These are phyloP conservation scores for Hylomyscus alleni DNA, from an alignment of 2,797 vertebrate genomes.

Conservation along the genomic window DNA sequence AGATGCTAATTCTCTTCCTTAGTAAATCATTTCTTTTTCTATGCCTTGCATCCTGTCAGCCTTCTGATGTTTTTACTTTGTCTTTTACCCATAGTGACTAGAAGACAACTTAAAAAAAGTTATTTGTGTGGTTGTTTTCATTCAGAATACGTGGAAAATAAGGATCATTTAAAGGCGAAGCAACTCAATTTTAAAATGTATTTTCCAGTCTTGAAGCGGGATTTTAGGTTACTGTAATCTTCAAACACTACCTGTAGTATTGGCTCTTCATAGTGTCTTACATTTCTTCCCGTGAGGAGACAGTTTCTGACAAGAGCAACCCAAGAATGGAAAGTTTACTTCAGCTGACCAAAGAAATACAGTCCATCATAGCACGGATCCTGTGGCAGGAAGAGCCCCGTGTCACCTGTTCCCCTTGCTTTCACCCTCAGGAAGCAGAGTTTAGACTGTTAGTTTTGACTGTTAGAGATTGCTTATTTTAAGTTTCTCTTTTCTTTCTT, in stretches of 20 bases:
- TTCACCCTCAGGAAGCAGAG: not conserved
- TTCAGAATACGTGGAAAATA: not conserved
- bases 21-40: not conserved
- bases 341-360: not conserved
- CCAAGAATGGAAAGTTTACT: not conserved
- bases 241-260: not conserved
- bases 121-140: not conserved
- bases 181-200: not conserved
- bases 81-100: not conserved
- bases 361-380: not conserved
- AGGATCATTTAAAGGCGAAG: not conserved
- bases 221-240: not conserved
- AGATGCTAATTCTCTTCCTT: not conserved
- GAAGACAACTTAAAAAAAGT: not conserved
- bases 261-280: not conserved
- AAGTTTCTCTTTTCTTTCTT: too few species aligned
- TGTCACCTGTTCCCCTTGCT: not conserved
- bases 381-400: accelerated
- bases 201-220: not conserved
- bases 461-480: not conserved
- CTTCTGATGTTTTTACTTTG: not conserved
- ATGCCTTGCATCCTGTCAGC: not conserved
- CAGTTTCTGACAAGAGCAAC: not conserved
- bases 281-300: not conserved
- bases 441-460: too few species aligned